Percentiles rank a stretch among this genome's conserved stretches.
Conservation (phyloP, 2,888 invertebrate species). For the Fissipunctia ypsillon region DNA sequence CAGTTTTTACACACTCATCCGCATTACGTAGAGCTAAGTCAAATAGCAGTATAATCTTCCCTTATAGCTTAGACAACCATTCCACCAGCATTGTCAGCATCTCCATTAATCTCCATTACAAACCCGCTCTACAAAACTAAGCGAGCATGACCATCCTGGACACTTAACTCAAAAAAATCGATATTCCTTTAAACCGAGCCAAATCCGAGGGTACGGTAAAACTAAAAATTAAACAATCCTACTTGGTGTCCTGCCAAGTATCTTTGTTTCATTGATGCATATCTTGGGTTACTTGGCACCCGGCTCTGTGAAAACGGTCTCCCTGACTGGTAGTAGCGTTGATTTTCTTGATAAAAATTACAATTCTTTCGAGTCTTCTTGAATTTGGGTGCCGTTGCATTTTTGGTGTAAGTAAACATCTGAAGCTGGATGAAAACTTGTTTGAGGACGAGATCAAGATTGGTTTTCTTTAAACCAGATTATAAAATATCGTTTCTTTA, state of each 20-base stretch:
- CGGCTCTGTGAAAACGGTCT: slow-evolving; percentile 59
- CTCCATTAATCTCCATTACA: slow-evolving; percentile 44
- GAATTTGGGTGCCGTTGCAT: slow-evolving; percentile 9
- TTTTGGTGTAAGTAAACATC: neutral
- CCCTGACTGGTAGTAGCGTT: slow-evolving; percentile 56
- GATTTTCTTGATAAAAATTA: slow-evolving; percentile 68
- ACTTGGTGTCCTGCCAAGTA: slow-evolving; percentile 71
- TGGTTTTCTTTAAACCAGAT: neutral
- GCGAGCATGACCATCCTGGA: slow-evolving; percentile 37
- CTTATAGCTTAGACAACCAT: neutral
- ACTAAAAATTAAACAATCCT: slow-evolving; percentile 83
- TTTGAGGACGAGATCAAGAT: slow-evolving; percentile 8
- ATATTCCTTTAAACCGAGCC: slow-evolving; percentile 64
- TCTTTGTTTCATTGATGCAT: slow-evolving; percentile 78
- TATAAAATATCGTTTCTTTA: neutral
- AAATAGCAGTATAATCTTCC: slow-evolving; percentile 5
- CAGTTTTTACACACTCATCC: neutral
- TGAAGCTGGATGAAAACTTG: neutral
- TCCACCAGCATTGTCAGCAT: slow-evolving; percentile 25
- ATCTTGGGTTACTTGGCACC: slow-evolving; percentile 69
- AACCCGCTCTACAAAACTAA: slow-evolving; percentile 43
- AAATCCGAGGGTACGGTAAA: slow-evolving; percentile 69
- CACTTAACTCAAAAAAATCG: slow-evolving; percentile 66
- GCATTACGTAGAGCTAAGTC: neutral
- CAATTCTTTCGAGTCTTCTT: slow-evolving; percentile 42